A percentile compares a stretch with the other conserved stretches of the same genome.
Evolutionary conservation across 1,140 invertebrate genomes (phyloP).

Genomic region (Argopecten irradians): DNA sequence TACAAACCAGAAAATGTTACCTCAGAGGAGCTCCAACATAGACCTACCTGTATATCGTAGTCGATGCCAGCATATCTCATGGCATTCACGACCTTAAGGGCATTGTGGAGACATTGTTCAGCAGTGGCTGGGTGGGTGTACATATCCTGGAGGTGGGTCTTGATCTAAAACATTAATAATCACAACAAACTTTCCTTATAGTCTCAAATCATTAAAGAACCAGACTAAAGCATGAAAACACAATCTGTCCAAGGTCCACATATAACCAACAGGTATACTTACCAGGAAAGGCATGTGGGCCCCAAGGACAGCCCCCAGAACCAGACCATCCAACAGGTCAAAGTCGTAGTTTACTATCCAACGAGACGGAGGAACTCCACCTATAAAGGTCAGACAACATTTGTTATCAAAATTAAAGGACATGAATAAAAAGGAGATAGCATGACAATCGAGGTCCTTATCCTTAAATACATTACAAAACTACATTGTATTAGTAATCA

Average conservation of each 20-base stretch:
- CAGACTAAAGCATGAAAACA: too few relatives aligned
- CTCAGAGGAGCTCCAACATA: too few relatives aligned
- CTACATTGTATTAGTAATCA: background rate
- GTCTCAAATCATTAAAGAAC: background rate
- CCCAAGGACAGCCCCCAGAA: conserved; percentile 74
- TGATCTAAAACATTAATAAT: conserved; percentile 62
- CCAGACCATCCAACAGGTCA: conserved; percentile 76
- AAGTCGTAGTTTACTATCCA: conserved; percentile 78
- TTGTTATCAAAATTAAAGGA: background rate
- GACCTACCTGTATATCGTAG: conserved; percentile 75
- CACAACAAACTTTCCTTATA: conserved; percentile 30
- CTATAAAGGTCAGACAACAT: conserved; percentile 46
- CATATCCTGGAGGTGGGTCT: conserved; percentile 73
- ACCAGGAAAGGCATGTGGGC: conserved; percentile 77
- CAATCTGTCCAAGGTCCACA: background rate
- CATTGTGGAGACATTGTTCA: conserved; percentile 77
- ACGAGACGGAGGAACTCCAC: conserved; percentile 71
- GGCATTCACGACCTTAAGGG: conserved; percentile 74
- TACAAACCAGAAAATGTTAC: too few relatives aligned
- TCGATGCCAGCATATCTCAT: conserved; percentile 75
- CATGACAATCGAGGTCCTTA: background rate
- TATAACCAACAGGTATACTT: conserved; percentile 32
- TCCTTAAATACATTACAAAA: background rate
- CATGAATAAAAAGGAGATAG: background rate
- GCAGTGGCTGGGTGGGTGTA: conserved; percentile 73